Evolutionary conservation across 2,797 vertebrate species (phyloP), one percentile per base, ranked within the genome.

Genomic region (Falco naumanni): DNA sequence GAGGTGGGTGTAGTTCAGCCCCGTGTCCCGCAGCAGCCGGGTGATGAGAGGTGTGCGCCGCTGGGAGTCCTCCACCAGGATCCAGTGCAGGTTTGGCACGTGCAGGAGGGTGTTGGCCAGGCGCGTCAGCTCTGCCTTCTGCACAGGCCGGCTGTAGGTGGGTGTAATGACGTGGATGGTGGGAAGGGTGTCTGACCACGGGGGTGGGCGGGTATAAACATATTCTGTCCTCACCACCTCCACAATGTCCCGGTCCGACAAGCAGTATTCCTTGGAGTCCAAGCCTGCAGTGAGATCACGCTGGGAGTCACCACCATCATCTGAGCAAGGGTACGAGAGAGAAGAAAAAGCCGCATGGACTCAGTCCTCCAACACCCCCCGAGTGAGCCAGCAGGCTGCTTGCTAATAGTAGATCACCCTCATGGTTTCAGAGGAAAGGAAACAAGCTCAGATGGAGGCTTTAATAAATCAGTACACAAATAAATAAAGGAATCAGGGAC

Each of bases 141-240:
- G 99, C 54, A 99, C 99, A 0, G 99, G 99, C 26, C 99, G 98
- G 96, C 99, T 99, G 95, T 99, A 99, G n/a, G 99, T 99, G 53
- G 99, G 99, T 5, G 99, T 99, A 97, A 99, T 98, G 95, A 99
- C 98, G 59, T 99, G 99, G 98, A 99, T 99, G 95, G 99, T 99
- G 82, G 99, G 99, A 90, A 99, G 98, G 60, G 99, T 99, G 59
- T 99, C 99, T 0, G 99, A 99, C 99, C 99, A 99, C 3, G 99
- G 99, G 2, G 99, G 99, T 2, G 99, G 99, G 92, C 99, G 98
- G 1, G 99, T 99, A 94, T 99, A 99, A 92, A 99, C 99, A 4
- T 99, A 99, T 95, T 99, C 99, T 47, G 99, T 99, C 98, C 99
- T 99, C 97, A 99, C 99, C 98, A 99, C 99, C 98, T 99, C 99